These are phyloP conservation scores for Aporophyla lueneburgensis DNA, from an alignment of 2,888 invertebrate genomes.

Conservation along the genomic window DNA sequence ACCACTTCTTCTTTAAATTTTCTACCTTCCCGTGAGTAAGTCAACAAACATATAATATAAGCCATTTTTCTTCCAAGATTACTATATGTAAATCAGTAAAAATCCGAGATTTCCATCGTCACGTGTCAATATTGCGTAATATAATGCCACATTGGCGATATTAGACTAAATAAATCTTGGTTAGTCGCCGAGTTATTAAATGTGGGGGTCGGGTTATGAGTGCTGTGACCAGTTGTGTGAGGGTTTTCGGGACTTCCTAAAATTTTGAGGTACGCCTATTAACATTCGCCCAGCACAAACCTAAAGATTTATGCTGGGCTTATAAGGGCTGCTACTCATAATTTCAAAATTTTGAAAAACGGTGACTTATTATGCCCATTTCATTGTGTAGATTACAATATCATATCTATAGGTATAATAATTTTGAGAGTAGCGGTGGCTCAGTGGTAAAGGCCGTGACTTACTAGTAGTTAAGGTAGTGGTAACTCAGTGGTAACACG, in stretches of 20 bases:
- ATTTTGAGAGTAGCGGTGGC: no score
- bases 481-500: no score
- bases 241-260: slow-evolving; percentile 9
- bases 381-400: no score
- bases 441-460: no score
- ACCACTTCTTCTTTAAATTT: neutral
- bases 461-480: no score
- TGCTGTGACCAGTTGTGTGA: slow-evolving; percentile 42
- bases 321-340: no score
- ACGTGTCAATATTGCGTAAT: slow-evolving; percentile 70
- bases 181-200: slow-evolving; percentile 76
- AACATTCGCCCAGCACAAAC: no score
- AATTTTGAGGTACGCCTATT: no score
- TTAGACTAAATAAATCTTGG: slow-evolving; percentile 77
- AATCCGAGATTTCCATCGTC: slow-evolving; percentile 46
- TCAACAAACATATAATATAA: slow-evolving; percentile 44
- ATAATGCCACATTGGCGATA: slow-evolving; percentile 70
- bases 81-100: slow-evolving; percentile 55
- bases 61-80: slow-evolving; percentile 30
- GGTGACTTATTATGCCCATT: no score
- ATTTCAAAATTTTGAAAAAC: no score
- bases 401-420: no score
- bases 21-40: neutral
- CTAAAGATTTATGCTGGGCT: no score
- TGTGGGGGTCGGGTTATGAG: slow-evolving; percentile 66